Evolutionary conservation across 2,113 vertebrate species (phyloP).

Genomic region (Lepisosteus oculatus): DNA sequence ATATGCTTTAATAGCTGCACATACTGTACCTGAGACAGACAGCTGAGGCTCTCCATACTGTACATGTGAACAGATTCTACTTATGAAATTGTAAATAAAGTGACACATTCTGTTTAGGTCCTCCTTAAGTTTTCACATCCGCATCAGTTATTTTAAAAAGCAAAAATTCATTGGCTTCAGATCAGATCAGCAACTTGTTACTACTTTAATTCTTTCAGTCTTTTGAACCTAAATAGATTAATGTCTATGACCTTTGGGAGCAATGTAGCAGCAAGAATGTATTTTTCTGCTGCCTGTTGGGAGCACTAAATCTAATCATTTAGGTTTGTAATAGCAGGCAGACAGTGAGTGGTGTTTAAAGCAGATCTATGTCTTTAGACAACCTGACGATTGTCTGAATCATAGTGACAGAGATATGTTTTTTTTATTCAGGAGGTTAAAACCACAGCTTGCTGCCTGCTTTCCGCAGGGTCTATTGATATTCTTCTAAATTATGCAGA

Average conservation of each 20-base stretch:
- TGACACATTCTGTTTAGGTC: too few relatives aligned
- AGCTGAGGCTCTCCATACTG: too few relatives aligned
- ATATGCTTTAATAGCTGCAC: too few relatives aligned
- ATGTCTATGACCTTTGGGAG: not conserved
- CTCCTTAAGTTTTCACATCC: too few relatives aligned
- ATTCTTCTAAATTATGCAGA: slow-evolving; percentile 1
- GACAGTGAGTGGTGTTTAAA: not conserved
- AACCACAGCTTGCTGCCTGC: not conserved
- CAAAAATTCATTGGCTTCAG: not conserved
- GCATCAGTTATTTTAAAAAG: not conserved
- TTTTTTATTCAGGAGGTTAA: slow-evolving; percentile 12
- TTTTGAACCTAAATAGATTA: not conserved
- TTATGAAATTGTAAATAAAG: too few relatives aligned
- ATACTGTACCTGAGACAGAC: too few relatives aligned
- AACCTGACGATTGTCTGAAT: not conserved
- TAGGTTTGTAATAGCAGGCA: not conserved
- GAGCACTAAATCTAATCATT: not conserved
- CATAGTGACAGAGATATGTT: not conserved
- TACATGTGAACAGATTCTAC: too few relatives aligned
- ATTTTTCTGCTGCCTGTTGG: not conserved
- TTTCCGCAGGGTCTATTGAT: not conserved
- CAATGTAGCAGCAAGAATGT: not conserved
- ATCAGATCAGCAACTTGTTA: not conserved
- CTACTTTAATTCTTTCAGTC: not conserved
- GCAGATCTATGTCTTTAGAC: not conserved